Base-by-base conservation (phyloP, 2,113 vertebrate genomes). In the Percina caprodes region DNA sequence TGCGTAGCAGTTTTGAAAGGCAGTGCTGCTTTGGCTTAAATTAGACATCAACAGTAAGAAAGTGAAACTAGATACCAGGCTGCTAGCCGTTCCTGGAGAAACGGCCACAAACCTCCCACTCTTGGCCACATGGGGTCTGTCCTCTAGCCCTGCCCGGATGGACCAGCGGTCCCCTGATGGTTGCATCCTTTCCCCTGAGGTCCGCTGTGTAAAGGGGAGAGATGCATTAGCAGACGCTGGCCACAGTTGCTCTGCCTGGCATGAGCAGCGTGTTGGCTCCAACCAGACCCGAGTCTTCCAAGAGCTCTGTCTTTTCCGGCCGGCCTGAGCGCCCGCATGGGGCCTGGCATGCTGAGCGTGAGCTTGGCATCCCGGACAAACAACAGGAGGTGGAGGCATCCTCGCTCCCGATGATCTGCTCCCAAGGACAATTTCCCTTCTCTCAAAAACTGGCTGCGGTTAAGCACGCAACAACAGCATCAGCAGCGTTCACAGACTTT, bases 291-390 rank as follows among this genome's bases (percentile, higher is more conserved):
- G 55, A 80, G 62, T 87, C 83, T 79, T 92, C 93, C 93, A 94
- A 92, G 68, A 92, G 92, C 90, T 86, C 91, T 82, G 91, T 91
- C 91, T 94, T 92, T 93, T 92, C 92, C 91, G 91, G 93, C 90
- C 92, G 92, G 92, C 87, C 89, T 92, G 93, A 91, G 88, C 86
- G 71, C 77, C 89, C 69, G 77, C 92, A 89, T 88, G 93, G 89
- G 86, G 90, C 84, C 92, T 94, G 94, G 94, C 91, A 90, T 85
- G 80, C 79, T 60, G 79, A 55, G 89, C 74, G 3, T 84, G 87
- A 80, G 90, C 82, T 88, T 93, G 93, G 92, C 92, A 92, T 88
- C 86, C 79, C 83, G 89, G 86, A 86, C 80, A 79, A 92, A 91
- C 91, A 90, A 89, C 92, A 89, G 92, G 91, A 85, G 92, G 93